Percentiles rank a stretch among this genome's conserved stretches.
Conservation (phyloP, 2,888 invertebrate species). For the Tenthredo notha region DNA sequence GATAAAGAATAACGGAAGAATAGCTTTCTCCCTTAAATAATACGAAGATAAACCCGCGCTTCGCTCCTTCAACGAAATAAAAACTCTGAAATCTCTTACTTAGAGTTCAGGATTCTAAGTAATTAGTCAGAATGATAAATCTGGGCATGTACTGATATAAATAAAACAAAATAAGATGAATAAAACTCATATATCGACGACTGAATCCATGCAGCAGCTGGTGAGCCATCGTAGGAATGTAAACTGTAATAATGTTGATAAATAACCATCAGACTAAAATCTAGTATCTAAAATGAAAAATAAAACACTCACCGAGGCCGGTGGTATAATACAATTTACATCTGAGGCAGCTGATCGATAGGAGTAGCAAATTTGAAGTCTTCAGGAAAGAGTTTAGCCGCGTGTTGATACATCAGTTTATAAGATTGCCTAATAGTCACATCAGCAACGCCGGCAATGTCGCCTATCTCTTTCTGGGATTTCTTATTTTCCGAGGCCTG, state of each 20-base stretch:
- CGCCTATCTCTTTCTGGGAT: conserved; percentile 98
- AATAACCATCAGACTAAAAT: background rate
- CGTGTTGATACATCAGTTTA: conserved; percentile 97
- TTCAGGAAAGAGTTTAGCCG: conserved; percentile 94
- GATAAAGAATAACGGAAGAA: background rate
- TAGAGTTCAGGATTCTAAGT: background rate
- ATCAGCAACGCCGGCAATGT: conserved; percentile 98
- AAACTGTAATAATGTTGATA: conserved; percentile 48
- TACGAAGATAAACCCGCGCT: background rate
- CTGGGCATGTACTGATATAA: background rate
- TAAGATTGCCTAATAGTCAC: conserved; percentile 98
- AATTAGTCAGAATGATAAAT: background rate
- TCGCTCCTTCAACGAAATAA: background rate
- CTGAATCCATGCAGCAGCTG: background rate
- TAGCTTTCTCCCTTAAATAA: background rate
- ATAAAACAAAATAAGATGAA: conserved; percentile 6
- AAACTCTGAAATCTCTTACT: background rate
- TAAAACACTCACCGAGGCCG: conserved; percentile 26
- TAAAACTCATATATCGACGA: conserved; percentile 35
- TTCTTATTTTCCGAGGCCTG: conserved; percentile 95
- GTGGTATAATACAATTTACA: conserved; percentile 78
- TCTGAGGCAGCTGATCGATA: conserved; percentile 95
- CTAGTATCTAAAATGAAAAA: background rate
- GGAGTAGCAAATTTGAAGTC: conserved; percentile 98
- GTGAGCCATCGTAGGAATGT: conserved; percentile 56